phyloP scores from a whole-genome alignment of 2,797 vertebrate species.

The Cottoperca gobio region DNA sequence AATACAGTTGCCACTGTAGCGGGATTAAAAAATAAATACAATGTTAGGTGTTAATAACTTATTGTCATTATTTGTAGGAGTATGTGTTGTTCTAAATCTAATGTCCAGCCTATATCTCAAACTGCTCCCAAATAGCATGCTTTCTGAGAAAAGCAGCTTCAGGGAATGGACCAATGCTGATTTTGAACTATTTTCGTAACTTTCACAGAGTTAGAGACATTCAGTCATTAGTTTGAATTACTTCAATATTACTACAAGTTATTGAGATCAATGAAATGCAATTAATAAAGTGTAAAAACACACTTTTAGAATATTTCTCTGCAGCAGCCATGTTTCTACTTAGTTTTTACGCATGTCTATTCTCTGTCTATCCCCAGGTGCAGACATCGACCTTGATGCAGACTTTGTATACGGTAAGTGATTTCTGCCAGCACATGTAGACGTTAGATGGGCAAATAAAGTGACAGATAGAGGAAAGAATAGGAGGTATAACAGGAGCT shows the following conservation, averaged over 20 bases:
- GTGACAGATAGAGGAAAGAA: background rate
- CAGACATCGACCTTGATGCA: slow-evolving; percentile 71
- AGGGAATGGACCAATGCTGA: slow-evolving; percentile 8
- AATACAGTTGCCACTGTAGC: background rate
- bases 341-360: background rate
- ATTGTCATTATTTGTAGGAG: background rate
- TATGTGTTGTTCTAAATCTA: background rate
- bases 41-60: background rate
- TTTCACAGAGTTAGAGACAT: background rate
- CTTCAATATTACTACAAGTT: background rate
- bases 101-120: background rate
- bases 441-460: slow-evolving; percentile 7
- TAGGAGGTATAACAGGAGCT: background rate
- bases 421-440: background rate
- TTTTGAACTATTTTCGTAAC: slow-evolving; percentile 14
- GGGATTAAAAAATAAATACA: background rate
- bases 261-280: background rate
- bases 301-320: background rate
- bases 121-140: background rate
- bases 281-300: background rate
- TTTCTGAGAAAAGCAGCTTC: slow-evolving; percentile 1
- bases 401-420: slow-evolving; percentile 85
- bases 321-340: background rate
- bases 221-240: background rate
- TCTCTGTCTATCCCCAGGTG: slow-evolving; percentile 51